A percentile compares a stretch with the other conserved stretches of the same genome.
These are phyloP conservation scores for Pantala flavescens DNA, from an alignment of 1,140 invertebrate genomes.

Conservation along the genomic window DNA sequence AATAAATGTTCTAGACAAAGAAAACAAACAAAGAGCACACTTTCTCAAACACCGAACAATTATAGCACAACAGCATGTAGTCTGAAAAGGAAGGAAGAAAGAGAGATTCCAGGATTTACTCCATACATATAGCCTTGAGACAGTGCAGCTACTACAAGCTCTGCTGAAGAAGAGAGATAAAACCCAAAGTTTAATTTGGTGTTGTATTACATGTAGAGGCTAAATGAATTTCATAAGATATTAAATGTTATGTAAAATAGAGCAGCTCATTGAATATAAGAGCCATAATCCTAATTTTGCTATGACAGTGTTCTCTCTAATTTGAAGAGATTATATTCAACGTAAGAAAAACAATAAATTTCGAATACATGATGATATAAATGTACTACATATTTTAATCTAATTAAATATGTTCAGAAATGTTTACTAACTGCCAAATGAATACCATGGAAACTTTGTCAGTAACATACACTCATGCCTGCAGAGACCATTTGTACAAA, in stretches of 20 bases:
- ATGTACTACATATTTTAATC: background rate
- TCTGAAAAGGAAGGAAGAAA: constrained; percentile 6
- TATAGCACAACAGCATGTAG: constrained; percentile 5
- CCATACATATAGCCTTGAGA: background rate
- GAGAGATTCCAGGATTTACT: background rate
- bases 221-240: background rate
- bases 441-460: background rate
- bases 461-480: background rate
- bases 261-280: background rate
- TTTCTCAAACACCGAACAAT: background rate
- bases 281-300: background rate
- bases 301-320: background rate
- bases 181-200: background rate
- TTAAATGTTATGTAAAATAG: background rate
- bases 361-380: background rate
- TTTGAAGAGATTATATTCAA: background rate
- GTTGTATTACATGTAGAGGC: background rate
- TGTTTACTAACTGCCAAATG: background rate
- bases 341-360: background rate
- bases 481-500: background rate
- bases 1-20: background rate
- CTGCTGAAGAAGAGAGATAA: constrained; percentile 1
- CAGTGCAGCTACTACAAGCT: constrained; percentile 7
- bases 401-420: background rate
- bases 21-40: background rate